A percentile compares a stretch with the other conserved stretches of the same genome.
phyloP scores from a whole-genome alignment of 2,888 invertebrate species.

The Tanypteryx hageni region DNA sequence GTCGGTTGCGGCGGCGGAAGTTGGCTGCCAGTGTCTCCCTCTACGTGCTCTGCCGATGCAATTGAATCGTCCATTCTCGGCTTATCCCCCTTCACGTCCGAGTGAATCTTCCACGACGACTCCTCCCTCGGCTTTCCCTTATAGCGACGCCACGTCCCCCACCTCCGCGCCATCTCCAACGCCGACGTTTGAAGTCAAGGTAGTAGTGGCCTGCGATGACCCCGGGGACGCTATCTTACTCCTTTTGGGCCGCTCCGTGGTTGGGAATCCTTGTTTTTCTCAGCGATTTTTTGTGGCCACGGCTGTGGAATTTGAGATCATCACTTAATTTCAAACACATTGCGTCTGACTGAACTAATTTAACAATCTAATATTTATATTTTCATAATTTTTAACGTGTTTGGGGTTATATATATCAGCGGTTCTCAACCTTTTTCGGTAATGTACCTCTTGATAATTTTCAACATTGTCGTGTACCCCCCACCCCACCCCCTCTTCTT shows the following conservation, averaged over 20 bases:
- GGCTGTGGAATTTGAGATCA: background rate
- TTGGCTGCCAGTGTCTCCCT: background rate
- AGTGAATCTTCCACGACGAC: background rate
- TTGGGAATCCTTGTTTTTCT: background rate
- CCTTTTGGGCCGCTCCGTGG: background rate
- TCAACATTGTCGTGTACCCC: too few relatives aligned
- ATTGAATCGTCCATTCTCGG: slow-evolving; percentile 18
- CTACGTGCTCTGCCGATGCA: slow-evolving; percentile 13
- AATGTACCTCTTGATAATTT: too few relatives aligned
- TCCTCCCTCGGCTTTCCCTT: background rate
- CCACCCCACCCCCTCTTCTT: too few relatives aligned
- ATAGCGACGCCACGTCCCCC: background rate
- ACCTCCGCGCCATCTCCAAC: background rate
- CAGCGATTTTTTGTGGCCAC: background rate
- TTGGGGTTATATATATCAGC: too few relatives aligned
- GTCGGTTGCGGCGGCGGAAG: background rate
- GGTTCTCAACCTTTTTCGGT: too few relatives aligned
- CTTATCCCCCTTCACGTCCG: slow-evolving; percentile 16
- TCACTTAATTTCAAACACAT: background rate
- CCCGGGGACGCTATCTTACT: background rate
- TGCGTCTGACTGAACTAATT: background rate
- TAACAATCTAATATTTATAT: too few relatives aligned
- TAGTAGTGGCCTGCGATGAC: background rate
- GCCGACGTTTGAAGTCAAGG: slow-evolving; percentile 2
- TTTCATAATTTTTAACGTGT: too few relatives aligned